Conservation (phyloP, 1,140 invertebrate species). For the Brachionus calyciflorus region DNA sequence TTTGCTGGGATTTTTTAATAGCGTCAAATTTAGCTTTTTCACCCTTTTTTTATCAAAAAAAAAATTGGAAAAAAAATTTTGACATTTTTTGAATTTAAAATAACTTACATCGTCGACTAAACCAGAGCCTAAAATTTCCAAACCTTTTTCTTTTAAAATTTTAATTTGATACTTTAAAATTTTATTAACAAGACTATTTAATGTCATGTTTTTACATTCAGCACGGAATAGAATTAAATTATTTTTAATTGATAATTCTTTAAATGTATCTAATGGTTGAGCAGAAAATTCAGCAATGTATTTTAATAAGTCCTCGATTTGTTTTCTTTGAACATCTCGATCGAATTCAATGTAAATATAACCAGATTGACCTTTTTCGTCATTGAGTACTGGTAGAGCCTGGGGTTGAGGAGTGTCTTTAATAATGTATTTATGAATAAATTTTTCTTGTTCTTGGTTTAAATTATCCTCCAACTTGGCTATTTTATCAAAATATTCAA, state of each 20-base stretch:
- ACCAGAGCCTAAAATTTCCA: constrained; percentile 27
- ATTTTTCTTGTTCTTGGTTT: constrained; percentile 16
- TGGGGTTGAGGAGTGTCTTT: not conserved
- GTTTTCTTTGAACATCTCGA: not conserved
- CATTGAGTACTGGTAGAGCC: too few species aligned
- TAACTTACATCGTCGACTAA: too few species aligned
- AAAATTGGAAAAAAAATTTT: too few species aligned
- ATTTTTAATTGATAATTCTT: not conserved
- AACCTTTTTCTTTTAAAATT: constrained; percentile 6
- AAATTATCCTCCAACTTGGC: not conserved
- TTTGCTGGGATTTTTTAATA: not conserved
- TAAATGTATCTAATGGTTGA: not conserved
- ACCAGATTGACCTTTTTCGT: not conserved
- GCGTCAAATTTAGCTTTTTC: not conserved
- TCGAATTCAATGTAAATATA: constrained; percentile 7
- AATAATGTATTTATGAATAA: constrained; percentile 8
- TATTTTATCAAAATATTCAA: not conserved
- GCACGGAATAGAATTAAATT: not conserved
- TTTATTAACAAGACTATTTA: not conserved
- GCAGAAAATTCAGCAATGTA: constrained; percentile 1
- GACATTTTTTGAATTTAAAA: too few species aligned
- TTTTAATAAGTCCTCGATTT: not conserved
- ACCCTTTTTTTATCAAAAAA: too few species aligned
- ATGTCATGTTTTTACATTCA: not conserved
- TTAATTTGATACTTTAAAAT: constrained; percentile 28